Percentiles rank a stretch among this genome's conserved stretches.
These are phyloP conservation scores for Anthophora plumipes DNA, from an alignment of 2,888 invertebrate genomes.

Conservation along the genomic window DNA sequence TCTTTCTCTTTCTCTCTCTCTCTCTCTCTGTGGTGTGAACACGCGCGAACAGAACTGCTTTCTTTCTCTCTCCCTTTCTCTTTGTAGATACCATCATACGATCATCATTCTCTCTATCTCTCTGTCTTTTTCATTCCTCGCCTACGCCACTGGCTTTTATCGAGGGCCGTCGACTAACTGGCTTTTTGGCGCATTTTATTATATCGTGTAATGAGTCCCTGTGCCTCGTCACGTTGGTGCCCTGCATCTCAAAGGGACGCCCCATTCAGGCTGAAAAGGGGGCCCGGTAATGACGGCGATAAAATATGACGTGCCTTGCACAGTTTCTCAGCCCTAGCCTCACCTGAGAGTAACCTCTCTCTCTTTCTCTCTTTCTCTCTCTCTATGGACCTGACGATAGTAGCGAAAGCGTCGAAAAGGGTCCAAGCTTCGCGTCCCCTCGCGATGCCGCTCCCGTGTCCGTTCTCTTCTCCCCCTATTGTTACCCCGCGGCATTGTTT, in stretches of 20 bases:
- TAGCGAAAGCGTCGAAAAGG: slow-evolving; percentile 22
- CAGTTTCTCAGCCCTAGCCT: slow-evolving; percentile 40
- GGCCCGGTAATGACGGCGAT: slow-evolving; percentile 73
- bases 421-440: background rate
- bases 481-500: slow-evolving; percentile 25
- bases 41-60: background rate
- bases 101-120: background rate
- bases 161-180: slow-evolving; percentile 74
- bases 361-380: background rate
- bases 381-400: slow-evolving; percentile 24
- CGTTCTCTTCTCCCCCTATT: slow-evolving; percentile 9
- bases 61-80: background rate
- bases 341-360: slow-evolving; percentile 30
- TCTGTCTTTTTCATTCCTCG: background rate
- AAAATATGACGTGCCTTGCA: slow-evolving; percentile 74
- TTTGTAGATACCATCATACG: background rate
- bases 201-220: slow-evolving; percentile 78
- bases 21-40: background rate
- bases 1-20: background rate
- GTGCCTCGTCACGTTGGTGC: slow-evolving; percentile 71
- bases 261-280: slow-evolving; percentile 54
- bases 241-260: slow-evolving; percentile 75
- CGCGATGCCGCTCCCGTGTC: background rate
- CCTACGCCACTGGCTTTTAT: slow-evolving; percentile 69
- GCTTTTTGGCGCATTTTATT: slow-evolving; percentile 79